Evolutionary conservation across 2,797 vertebrate species (phyloP), one percentile per base, ranked within the genome.

Genomic region (Uromys caudimaculatus): DNA sequence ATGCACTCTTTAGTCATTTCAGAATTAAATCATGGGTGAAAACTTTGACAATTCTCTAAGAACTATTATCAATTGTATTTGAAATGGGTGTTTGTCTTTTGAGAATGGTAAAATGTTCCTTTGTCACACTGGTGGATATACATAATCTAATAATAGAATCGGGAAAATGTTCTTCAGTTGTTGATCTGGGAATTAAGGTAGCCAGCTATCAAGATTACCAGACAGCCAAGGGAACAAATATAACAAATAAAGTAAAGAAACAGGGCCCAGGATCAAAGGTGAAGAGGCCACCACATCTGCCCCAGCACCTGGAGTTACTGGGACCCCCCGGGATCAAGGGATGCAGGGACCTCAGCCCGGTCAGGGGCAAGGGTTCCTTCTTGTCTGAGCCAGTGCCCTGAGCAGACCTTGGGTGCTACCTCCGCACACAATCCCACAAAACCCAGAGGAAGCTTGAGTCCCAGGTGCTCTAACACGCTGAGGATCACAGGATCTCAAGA

Each of bases 191-290:
- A 62, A 87, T 52, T 12, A 35, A 13, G 13, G 56, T 86, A 95
- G 16, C 19, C 73, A 54, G 91, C 75, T n/a, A 11, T 23, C 79
- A 84, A 91, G 76, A 8, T 71, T 96, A 94, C 12, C 90, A 64
- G n/a, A 83, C 58, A 71, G 4, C 60, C 35, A 88, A 90, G 23
- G 50, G 11, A 71, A 27, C 71, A 13, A 1, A 54, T 93, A 47
- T 35, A 84, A 87, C 38, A 32, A 77, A 64, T 21, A 94, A 88
- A 10, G 10, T n/a, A 23, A 85, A 35, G 56, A 83, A 83, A 5
- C 9, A 64, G 58, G 29, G 44, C 44, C 44, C 44, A 44, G 3
- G 44, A 44, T 44, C 44, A 44, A 3, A 44, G 44, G 44, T 44
- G 6, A 44, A 44, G 44, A 44, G 44, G 44, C 44, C 44, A 44